Percentiles rank a stretch among this genome's conserved stretches.
These are phyloP conservation scores for Arion vulgaris DNA, from an alignment of 1,140 invertebrate species.

Conservation along the genomic window DNA sequence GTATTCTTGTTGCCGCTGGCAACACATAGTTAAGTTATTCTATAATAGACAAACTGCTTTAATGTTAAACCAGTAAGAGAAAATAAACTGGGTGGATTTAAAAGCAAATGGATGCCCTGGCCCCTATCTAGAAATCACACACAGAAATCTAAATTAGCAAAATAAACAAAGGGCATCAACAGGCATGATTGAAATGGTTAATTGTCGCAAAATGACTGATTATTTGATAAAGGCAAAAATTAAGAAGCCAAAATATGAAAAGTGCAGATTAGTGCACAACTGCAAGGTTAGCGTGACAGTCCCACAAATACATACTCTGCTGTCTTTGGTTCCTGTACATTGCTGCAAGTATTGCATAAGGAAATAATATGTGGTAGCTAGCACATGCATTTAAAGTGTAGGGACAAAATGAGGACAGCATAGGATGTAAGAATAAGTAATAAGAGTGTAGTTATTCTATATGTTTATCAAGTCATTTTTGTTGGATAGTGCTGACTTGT, in stretches of 20 bases:
- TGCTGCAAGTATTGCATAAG: background rate
- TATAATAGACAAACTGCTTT: no score
- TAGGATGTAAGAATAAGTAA: no score
- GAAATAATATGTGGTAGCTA: background rate
- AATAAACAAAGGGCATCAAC: background rate
- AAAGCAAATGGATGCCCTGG: background rate
- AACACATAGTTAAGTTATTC: no score
- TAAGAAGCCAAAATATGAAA: background rate
- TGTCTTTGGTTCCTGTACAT: background rate
- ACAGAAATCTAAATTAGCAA: background rate
- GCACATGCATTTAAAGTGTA: background rate
- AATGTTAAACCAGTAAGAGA: background rate
- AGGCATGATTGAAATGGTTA: background rate
- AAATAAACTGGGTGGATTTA: background rate
- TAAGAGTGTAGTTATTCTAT: no score
- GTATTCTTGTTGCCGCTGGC: no score
- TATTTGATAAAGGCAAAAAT: background rate
- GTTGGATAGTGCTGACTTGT: no score
- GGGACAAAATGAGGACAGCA: background rate
- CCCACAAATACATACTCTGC: constrained; percentile 1
- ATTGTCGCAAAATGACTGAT: background rate
- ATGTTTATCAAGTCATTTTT: no score
- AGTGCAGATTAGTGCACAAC: background rate
- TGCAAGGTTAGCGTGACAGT: background rate
- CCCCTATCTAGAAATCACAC: background rate